Conservation (phyloP, 2,113 vertebrate genomes). For the Hypomesus transpacificus region DNA sequence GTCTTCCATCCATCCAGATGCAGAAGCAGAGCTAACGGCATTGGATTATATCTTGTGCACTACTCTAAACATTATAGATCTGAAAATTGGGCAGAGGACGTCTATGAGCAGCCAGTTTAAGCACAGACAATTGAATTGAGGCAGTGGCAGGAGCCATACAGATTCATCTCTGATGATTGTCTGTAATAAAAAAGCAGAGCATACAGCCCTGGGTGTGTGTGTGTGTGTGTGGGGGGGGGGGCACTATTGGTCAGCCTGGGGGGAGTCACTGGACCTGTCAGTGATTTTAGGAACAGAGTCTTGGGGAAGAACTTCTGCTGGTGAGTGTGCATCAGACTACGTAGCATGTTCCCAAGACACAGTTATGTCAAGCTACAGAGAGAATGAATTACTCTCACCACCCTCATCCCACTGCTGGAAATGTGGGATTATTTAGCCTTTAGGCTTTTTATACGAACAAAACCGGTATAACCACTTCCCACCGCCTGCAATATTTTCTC, state of each 20-base stretch:
- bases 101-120: conserved; percentile 49
- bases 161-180: conserved; percentile 59
- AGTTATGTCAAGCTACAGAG: not conserved
- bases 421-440: not conserved
- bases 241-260: too few species aligned
- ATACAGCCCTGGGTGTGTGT: too few species aligned
- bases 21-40: not conserved
- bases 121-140: conserved; percentile 62
- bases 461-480: not conserved
- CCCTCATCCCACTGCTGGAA: not conserved
- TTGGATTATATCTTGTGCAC: conserved; percentile 39
- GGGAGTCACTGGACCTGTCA: conserved; percentile 36
- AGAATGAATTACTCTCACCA: too few species aligned
- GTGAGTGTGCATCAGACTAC: conserved; percentile 7
- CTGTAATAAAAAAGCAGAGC: conserved; percentile 50
- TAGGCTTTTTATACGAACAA: conserved; percentile 17
- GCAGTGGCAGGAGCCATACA: conserved; percentile 62
- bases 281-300: conserved; percentile 8
- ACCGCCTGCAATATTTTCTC: not conserved
- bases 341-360: not conserved
- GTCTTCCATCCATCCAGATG: not conserved
- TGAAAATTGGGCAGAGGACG: conserved; percentile 29
- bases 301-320: too few species aligned
- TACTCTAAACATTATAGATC: conserved; percentile 37
- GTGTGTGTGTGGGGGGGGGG: too few species aligned